Conservation (phyloP, 2,113 vertebrate species). For the Trichechus manatus region DNA sequence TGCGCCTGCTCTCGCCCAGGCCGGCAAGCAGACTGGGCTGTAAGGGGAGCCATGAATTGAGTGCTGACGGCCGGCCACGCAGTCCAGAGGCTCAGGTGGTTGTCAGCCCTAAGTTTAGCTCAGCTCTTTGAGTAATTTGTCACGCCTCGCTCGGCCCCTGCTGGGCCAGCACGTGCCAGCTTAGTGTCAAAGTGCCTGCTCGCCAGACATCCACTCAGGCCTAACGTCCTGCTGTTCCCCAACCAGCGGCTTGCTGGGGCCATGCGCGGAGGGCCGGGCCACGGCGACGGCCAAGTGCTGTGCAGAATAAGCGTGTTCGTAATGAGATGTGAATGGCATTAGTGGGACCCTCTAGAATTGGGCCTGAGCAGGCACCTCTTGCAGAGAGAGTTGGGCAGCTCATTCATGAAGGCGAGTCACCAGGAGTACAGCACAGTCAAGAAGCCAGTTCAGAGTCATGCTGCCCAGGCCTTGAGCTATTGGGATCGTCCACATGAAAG, state of each 20-base stretch:
- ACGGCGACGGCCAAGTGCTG: constrained; percentile 90
- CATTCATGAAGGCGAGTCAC: constrained; percentile 91
- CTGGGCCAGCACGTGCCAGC: constrained; percentile 97
- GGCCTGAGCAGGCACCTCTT: constrained; percentile 86
- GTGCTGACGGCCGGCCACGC: constrained; percentile 82
- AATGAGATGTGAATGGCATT: constrained; percentile 93
- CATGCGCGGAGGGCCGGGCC: constrained; percentile 86
- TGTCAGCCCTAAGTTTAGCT: constrained; percentile 91
- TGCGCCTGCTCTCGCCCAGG: constrained; percentile 77
- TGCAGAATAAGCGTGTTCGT: constrained; percentile 89
- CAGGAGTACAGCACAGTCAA: constrained; percentile 86
- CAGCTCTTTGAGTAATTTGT: constrained; percentile 97
- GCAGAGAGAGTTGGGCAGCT: constrained; percentile 89
- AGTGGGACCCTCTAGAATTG: constrained; percentile 90
- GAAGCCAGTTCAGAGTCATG: constrained; percentile 76
- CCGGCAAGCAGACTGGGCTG: constrained; percentile 80
- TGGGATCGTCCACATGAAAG: background rate
- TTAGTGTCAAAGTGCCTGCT: constrained; percentile 90
- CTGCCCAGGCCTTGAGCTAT: constrained; percentile 66
- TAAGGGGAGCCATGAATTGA: constrained; percentile 83
- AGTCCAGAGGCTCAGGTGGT: constrained; percentile 95
- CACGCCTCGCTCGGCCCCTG: constrained; percentile 93
- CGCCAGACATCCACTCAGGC: constrained; percentile 93
- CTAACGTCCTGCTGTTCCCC: constrained; percentile 90
- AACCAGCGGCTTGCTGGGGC: constrained; percentile 87